A percentile compares a stretch with the other conserved stretches of the same genome.
Evolutionary conservation across 2,888 invertebrate species (phyloP).

Genomic region (Fragum fragum): DNA sequence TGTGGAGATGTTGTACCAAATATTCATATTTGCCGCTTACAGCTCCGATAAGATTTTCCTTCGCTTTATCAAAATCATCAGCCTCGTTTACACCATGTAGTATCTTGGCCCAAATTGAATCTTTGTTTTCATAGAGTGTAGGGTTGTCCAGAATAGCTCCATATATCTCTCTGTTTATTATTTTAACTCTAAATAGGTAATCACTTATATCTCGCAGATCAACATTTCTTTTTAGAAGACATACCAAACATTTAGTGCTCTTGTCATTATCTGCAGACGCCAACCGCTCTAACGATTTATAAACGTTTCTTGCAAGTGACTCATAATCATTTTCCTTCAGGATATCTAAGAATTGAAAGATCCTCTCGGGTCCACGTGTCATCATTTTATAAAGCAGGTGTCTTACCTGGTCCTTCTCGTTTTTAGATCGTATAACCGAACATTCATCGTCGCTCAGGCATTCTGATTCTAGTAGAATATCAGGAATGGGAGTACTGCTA

Average conservation of each 20-base stretch:
- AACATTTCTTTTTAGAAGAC: neutral
- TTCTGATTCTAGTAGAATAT: neutral
- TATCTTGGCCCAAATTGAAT: conserved; percentile 6
- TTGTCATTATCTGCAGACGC: neutral
- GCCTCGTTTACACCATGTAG: conserved; percentile 7
- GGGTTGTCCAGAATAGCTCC: neutral
- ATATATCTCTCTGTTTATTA: conserved; percentile 12
- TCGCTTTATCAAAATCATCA: neutral
- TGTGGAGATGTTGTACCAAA: neutral
- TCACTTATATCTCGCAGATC: conserved; percentile 21
- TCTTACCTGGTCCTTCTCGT: conserved; percentile 14
- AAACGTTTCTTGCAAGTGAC: neutral
- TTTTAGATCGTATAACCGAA: conserved; percentile 3
- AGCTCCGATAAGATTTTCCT: neutral
- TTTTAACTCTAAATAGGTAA: conserved; percentile 7
- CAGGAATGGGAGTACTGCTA: conserved; percentile 3
- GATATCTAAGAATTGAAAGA: neutral
- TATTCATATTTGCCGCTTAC: conserved; percentile 8
- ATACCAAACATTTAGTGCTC: neutral
- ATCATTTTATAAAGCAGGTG: conserved; percentile 4
- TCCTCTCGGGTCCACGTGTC: conserved; percentile 15
- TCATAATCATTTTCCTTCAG: conserved; percentile 2
- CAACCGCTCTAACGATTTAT: neutral
- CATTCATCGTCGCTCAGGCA: conserved; percentile 20
- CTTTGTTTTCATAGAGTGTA: conserved; percentile 6